Base-by-base conservation (phyloP, 2,888 invertebrate genomes). In the Phoenoteleia sp. region DNA sequence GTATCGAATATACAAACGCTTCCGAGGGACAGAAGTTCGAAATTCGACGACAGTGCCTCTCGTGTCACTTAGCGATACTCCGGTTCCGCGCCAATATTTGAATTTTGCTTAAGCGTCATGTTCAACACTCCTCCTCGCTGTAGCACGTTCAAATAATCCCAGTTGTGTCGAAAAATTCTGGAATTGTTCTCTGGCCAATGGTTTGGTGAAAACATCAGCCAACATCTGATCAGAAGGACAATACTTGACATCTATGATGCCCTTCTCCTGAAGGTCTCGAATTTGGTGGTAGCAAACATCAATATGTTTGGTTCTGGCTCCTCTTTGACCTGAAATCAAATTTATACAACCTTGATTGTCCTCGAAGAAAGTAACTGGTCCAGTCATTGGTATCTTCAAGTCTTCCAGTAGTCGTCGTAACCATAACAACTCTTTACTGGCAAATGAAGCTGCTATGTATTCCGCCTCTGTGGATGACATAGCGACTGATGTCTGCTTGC, bases 401-500 rank as follows among this genome's bases (percentile, higher is more conserved):
- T 81, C 74, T 3, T 7, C 27, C 0, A 75, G 17, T 15, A 81
- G 17, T 7, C 25, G 45, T 27, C 27, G 21, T 5, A 75, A 13
- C 54, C 62, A 81, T 5, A 81, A 2, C 1, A 75, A 9, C 5
- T 81, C 62, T 15, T 27, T 15, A 23, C 81, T 36, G 0, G 81
- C 75, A 11, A 29, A 33, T 15, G 74, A 60, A 0, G 67, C 60
- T 2, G 62, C 62, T 0, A 81, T 29, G n/a, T 75, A 81, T 33
- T 81, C 67, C 4, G 69, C 69, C 15, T 81, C 69, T 3, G 75
- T 74, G 0, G 72, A 74, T 2, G 58, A 67, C 33, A 33, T 47
- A 4, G 82, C 84, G 1, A 86, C 84, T 0, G 84, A 54, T 0
- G 77, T 74, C 2, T 86, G 87, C 17, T 87, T 87, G 3, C 81